phyloP scores from a whole-genome alignment of 2,888 invertebrate species.

The Tuta absoluta region DNA sequence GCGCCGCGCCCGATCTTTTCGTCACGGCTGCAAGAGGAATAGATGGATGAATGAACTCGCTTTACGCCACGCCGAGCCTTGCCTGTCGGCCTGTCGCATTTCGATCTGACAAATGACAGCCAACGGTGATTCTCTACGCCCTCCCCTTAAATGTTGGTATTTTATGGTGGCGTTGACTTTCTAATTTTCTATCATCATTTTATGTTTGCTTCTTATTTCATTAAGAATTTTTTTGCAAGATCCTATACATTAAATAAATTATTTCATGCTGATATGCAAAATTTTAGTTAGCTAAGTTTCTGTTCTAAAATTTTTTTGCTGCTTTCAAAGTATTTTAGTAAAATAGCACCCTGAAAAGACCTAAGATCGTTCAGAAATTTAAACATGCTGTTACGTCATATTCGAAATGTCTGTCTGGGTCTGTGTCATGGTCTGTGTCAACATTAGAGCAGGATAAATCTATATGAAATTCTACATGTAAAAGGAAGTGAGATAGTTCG shows the following conservation, averaged over 20 bases:
- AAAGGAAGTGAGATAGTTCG: not conserved
- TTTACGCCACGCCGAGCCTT: conserved; percentile 53
- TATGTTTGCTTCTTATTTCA: too few species aligned
- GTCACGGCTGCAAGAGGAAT: conserved; percentile 54
- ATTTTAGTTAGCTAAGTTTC: too few species aligned
- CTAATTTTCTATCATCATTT: not conserved
- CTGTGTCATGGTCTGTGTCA: too few species aligned
- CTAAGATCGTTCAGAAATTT: not conserved
- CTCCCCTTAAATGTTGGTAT: not conserved
- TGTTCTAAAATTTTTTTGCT: not conserved
- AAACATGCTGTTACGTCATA: not conserved
- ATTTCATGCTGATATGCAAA: not conserved
- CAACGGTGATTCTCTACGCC: not conserved
- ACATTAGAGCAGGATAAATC: not conserved
- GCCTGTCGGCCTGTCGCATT: conserved; percentile 45
- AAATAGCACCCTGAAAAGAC: not conserved
- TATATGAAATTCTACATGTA: not conserved
- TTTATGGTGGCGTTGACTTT: not conserved
- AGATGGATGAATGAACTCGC: conserved; percentile 65
- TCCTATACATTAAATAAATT: not conserved
- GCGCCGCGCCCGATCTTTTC: conserved; percentile 50
- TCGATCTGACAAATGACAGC: conserved; percentile 32
- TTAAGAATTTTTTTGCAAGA: too few species aligned
- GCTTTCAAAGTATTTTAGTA: not conserved
- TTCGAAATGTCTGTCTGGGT: not conserved